These are phyloP conservation scores for Synodontis membranacea DNA, from an alignment of 2,113 vertebrate species.

Conservation along the genomic window DNA sequence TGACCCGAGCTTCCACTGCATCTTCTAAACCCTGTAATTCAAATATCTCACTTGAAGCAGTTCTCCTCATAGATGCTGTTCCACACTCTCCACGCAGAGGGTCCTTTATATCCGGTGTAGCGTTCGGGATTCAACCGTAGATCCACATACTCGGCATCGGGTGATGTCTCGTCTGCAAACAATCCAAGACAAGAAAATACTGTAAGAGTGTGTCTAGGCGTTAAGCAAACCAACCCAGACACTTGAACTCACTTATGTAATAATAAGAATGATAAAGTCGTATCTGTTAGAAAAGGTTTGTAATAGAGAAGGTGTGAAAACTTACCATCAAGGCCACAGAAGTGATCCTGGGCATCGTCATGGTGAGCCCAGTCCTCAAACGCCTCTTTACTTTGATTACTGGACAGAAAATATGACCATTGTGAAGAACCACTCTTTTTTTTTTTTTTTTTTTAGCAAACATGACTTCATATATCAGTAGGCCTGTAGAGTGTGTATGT, in stretches of 20 bases:
- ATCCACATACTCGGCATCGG: conserved; percentile 90
- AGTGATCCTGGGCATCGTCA: conserved; percentile 95
- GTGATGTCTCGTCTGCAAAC: conserved; percentile 85
- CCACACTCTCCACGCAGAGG: conserved; percentile 95
- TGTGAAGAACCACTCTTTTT: background rate
- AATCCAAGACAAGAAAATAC: conserved; percentile 40
- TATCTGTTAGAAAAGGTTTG: background rate
- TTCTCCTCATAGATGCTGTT: conserved; percentile 99
- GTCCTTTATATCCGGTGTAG: conserved; percentile 91
- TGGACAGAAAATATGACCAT: conserved; percentile 60
- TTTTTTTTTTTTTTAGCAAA: background rate
- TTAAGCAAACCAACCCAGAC: background rate
- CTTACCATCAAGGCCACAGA: conserved; percentile 96
- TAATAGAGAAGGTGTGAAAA: background rate
- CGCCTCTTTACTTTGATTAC: conserved; percentile 93
- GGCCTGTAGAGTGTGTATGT: background rate
- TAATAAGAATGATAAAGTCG: background rate
- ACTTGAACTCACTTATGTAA: background rate
- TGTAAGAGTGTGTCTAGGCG: background rate
- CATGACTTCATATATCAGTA: background rate
- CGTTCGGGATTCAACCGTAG: conserved; percentile 89
- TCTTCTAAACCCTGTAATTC: background rate
- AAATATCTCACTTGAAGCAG: conserved; percentile 90
- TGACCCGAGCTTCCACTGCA: no score
- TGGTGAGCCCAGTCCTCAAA: conserved; percentile 97